Evolutionary conservation across 1,140 invertebrate species (phyloP).

Genomic region (Bilobella aurantiaca): DNA sequence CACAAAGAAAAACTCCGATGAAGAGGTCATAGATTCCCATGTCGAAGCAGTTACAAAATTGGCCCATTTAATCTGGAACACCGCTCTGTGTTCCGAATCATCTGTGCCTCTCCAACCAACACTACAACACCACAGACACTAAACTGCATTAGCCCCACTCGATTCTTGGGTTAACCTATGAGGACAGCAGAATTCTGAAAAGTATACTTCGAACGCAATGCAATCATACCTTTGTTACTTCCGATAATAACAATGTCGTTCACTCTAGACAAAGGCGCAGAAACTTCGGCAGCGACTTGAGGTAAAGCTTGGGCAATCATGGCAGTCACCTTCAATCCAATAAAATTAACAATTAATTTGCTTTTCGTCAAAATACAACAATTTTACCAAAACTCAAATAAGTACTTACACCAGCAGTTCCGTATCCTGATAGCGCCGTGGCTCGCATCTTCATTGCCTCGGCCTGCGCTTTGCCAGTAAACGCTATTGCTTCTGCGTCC

Average conservation of each 20-base stretch:
- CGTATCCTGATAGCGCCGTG: conserved; percentile 86
- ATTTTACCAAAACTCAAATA: too few species aligned
- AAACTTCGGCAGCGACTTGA: conserved; percentile 87
- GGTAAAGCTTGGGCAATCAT: conserved; percentile 34
- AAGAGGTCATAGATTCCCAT: too few species aligned
- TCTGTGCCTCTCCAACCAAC: too few species aligned
- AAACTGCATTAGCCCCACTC: too few species aligned
- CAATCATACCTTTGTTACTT: conserved; percentile 48
- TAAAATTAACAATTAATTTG: conserved; percentile 11
- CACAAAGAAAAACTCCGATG: too few species aligned
- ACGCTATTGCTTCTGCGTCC: conserved; percentile 76
- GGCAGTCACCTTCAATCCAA: conserved; percentile 32
- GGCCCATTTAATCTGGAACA: too few species aligned
- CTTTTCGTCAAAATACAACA: too few species aligned
- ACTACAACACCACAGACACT: too few species aligned
- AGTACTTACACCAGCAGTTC: conserved; percentile 62
- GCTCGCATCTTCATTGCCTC: conserved; percentile 86
- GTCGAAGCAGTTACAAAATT: too few species aligned
- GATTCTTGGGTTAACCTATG: too few species aligned
- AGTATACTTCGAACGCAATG: background rate
- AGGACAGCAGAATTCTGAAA: background rate
- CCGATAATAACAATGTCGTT: conserved; percentile 93
- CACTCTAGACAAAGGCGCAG: conserved; percentile 84
- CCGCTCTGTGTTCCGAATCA: too few species aligned
- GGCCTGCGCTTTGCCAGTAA: conserved; percentile 85